Base-by-base conservation (phyloP, 2,888 invertebrate genomes). In the Chymomyza caudatula region DNA sequence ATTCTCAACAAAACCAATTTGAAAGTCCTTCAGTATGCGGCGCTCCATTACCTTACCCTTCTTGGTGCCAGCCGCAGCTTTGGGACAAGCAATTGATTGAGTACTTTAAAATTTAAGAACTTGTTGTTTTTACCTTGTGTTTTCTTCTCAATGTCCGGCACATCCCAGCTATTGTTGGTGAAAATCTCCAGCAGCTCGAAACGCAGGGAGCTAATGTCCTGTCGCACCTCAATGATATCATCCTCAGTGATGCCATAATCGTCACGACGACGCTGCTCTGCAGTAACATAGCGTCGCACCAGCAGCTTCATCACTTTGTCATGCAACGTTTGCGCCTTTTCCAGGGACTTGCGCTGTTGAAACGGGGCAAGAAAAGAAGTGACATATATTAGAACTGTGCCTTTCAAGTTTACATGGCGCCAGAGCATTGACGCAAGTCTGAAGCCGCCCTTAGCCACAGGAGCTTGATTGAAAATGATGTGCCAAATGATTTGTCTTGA, bases 181-280 rank as follows among this genome's bases (percentile, higher is more conserved):
- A 98, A 93, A 83, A 98, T 97, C 85, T 98, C 97, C 61, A 98
- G 94, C 20, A 98, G 92, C 88, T 98, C 98, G 89, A 95, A 98
- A 71, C 97, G 92, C 74, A 98, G 92, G 3, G 97, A 95, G n/a
- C 97, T 97, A 71, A 98, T 97, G 88, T 98, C 98, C 88, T 98
- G 98, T 80, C 98, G 93, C 85, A 98, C 97, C 92, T 99, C 99
- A 93, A 98, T 98, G 73, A 99, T 96, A 90, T 99, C 98, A 90
- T 99, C 99, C 88, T 98, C 98, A 0, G 97, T 97, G 22, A 98
- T 96, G 6, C 97, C 96, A 69, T 94, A 96, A 61, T 97, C 96
- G 88, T 98, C 97, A 57, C 96, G 93, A 74, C 96, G 96, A 52
- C 95, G 91, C 89, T 97, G 97, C 88, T 96, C 96, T 0, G 95